phyloP scores from a whole-genome alignment of 2,113 vertebrate genomes.

The Galeopterus variegatus region DNA sequence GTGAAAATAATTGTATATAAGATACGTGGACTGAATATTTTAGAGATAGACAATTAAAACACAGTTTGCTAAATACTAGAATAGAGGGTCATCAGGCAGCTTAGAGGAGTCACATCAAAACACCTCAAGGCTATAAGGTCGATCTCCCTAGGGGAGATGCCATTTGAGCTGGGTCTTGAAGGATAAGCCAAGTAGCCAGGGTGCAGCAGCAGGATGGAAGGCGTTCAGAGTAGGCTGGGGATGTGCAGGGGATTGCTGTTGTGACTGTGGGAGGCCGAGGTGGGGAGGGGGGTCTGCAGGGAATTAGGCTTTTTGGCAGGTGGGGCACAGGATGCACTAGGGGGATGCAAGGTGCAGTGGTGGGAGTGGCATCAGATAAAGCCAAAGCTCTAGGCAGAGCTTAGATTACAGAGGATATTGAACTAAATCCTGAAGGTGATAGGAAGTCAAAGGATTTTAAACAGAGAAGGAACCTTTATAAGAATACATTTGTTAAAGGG shows the following conservation, averaged over 20 bases:
- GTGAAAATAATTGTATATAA: constrained; percentile 7
- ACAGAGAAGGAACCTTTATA: background rate
- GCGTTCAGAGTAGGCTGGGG: background rate
- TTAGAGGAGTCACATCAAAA: constrained; percentile 1
- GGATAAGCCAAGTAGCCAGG: background rate
- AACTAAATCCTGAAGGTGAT: background rate
- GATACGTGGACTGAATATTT: background rate
- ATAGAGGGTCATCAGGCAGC: background rate
- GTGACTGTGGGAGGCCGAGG: background rate
- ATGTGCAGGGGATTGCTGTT: too few relatives aligned
- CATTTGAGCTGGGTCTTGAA: background rate
- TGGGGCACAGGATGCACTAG: background rate
- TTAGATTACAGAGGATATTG: background rate
- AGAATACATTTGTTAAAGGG: background rate
- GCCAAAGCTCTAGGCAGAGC: background rate
- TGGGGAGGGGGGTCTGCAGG: background rate
- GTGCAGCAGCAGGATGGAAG: background rate
- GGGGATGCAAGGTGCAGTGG: background rate
- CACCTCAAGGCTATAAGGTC: background rate
- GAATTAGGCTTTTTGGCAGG: background rate
- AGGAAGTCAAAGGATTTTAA: constrained; percentile 32
- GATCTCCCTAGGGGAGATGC: background rate
- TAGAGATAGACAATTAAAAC: constrained; percentile 32
- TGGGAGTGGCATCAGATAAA: background rate
- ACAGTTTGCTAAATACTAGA: background rate